Evolutionary conservation across 1,140 invertebrate genomes (phyloP).

Genomic region (Pseudomyrmex gracilis): DNA sequence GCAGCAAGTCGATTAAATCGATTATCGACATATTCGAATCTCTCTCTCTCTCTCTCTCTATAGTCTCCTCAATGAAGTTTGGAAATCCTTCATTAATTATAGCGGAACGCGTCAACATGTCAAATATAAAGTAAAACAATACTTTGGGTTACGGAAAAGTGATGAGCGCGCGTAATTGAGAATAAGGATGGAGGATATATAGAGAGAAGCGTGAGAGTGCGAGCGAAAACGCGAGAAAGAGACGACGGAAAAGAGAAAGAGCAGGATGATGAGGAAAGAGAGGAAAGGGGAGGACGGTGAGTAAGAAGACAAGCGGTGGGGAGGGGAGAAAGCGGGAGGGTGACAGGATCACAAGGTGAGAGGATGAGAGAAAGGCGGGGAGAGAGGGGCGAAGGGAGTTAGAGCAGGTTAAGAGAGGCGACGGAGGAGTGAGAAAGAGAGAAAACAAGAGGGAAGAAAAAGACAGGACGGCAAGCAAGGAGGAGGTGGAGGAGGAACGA

Average conservation of each 20-base stretch:
- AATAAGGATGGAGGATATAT: conserved; percentile 36
- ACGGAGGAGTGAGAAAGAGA: conserved; percentile 51
- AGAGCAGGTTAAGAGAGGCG: conserved; percentile 33
- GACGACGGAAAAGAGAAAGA: conserved; percentile 8
- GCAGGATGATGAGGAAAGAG: background rate
- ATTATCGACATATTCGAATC: conserved; percentile 11
- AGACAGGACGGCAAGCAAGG: background rate
- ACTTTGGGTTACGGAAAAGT: conserved; percentile 43
- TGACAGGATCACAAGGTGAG: conserved; percentile 40
- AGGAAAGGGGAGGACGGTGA: conserved; percentile 8
- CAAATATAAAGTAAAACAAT: conserved; percentile 52
- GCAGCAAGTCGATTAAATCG: conserved; percentile 32
- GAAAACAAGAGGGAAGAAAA: background rate
- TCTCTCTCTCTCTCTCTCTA: background rate
- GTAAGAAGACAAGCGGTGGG: conserved; percentile 38
- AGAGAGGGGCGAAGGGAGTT: background rate
- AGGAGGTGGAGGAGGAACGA: conserved; percentile 26
- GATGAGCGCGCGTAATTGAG: conserved; percentile 33
- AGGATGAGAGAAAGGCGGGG: conserved; percentile 29
- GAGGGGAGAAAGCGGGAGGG: conserved; percentile 27
- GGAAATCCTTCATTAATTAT: conserved; percentile 49
- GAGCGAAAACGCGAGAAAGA: conserved; percentile 15
- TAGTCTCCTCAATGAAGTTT: conserved; percentile 5
- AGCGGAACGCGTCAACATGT: conserved; percentile 17
- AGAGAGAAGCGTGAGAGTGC: conserved; percentile 11